Evolutionary conservation across 2,113 vertebrate genomes (phyloP).

Genomic region (Onychostoma macrolepis): DNA sequence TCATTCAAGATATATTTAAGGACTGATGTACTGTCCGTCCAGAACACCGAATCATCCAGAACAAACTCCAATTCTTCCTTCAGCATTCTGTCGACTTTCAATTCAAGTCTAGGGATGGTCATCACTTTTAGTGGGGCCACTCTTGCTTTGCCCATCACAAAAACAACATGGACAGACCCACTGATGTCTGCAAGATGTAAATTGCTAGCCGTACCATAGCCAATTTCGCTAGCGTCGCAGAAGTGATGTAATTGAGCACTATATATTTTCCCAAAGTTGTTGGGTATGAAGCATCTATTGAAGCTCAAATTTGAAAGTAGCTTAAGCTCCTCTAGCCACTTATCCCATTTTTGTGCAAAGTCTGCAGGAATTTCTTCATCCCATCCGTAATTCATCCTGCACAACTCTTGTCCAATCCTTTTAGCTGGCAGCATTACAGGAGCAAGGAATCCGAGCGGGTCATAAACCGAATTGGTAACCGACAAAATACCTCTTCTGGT

Average conservation of each 20-base stretch:
- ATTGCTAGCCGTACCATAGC: no score
- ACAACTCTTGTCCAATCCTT: not conserved
- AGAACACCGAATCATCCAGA: not conserved
- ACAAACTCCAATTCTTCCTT: not conserved
- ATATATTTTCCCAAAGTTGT: not conserved
- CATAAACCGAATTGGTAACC: no score
- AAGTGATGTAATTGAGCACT: not conserved
- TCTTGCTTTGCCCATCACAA: not conserved
- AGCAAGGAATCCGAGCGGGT: no score
- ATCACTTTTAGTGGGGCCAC: not conserved
- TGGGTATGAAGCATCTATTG: not conserved
- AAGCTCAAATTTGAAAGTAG: not conserved
- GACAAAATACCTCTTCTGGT: no score
- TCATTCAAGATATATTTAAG: conserved; percentile 12
- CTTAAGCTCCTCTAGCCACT: not conserved
- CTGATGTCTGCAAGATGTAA: no score
- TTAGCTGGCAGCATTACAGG: no score
- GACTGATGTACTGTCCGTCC: not conserved
- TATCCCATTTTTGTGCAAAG: not conserved
- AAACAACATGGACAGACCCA: not conserved
- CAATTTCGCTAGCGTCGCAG: not conserved
- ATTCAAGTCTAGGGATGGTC: not conserved
- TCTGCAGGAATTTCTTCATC: not conserved
- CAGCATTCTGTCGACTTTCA: not conserved
- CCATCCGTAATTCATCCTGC: not conserved